phyloP scores from a whole-genome alignment of 2,113 vertebrate genomes.

The Semnornis frantzii region DNA sequence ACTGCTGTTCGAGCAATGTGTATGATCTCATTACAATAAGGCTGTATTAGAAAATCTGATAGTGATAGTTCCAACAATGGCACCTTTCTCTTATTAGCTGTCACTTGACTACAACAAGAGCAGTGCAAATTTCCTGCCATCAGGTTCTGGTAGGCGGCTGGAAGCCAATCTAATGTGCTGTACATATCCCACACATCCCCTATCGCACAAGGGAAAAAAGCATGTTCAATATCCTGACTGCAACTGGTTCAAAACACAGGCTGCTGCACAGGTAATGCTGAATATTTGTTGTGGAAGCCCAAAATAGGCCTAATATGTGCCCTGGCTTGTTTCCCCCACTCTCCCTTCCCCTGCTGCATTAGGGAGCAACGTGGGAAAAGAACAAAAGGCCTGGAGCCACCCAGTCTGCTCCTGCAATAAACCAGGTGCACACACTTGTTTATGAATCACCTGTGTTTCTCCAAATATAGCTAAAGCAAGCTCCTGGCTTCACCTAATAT shows the following conservation, averaged over 20 bases:
- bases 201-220: not conserved
- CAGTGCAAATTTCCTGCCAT: constrained; percentile 45
- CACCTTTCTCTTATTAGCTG: constrained; percentile 50
- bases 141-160: not conserved
- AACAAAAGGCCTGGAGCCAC: too few relatives aligned
- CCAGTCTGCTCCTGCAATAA: too few relatives aligned
- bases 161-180: constrained; percentile 1
- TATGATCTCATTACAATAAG: constrained; percentile 53
- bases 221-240: not conserved
- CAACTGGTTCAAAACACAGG: not conserved
- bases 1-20: constrained; percentile 32
- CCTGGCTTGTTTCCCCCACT: too few relatives aligned
- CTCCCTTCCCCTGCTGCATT: too few relatives aligned
- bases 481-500: too few relatives aligned
- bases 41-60: constrained; percentile 59
- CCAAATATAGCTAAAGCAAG: too few relatives aligned
- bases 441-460: too few relatives aligned
- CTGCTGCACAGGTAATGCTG: not conserved
- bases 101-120: constrained; percentile 39
- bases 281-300: not conserved
- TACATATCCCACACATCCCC: not conserved
- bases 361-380: too few relatives aligned
- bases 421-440: too few relatives aligned
- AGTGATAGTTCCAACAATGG: constrained; percentile 21
- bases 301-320: too few relatives aligned